phyloP scores from a whole-genome alignment of 2,888 invertebrate species.

The Ferdinandea cuprea region DNA sequence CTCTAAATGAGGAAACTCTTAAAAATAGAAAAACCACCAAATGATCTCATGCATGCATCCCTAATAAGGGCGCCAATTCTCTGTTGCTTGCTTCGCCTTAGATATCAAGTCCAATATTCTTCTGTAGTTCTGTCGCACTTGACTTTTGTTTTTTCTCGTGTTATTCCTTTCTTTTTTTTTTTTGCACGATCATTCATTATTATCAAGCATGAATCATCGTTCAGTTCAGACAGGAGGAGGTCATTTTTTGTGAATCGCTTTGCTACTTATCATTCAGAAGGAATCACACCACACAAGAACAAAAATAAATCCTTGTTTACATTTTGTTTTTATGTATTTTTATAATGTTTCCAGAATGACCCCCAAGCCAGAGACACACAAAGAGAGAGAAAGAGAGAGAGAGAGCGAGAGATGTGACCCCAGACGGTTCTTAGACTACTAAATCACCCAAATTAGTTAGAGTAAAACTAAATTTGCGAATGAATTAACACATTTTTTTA shows the following conservation, averaged over 20 bases:
- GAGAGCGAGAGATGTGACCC: conserved; percentile 62
- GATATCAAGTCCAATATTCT: neutral
- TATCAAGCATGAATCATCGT: conserved; percentile 58
- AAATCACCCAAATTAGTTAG: conserved; percentile 62
- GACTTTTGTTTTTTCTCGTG: conserved; percentile 30
- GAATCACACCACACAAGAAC: conserved; percentile 16
- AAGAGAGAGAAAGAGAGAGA: too few species aligned
- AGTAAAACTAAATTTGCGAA: conserved; percentile 15
- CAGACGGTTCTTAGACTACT: conserved; percentile 47
- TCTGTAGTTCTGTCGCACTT: conserved; percentile 23
- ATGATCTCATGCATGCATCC: conserved; percentile 38
- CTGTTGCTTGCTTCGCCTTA: conserved; percentile 10
- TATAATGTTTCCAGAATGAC: conserved; percentile 64
- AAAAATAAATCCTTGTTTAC: conserved; percentile 35
- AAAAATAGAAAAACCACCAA: conserved; percentile 41
- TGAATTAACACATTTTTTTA: conserved; percentile 32
- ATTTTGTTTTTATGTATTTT: conserved; percentile 38
- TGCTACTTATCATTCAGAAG: conserved; percentile 35
- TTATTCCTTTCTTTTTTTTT: too few species aligned
- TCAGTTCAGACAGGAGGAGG: conserved; percentile 51
- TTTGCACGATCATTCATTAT: conserved; percentile 22
- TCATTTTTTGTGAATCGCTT: conserved; percentile 63
- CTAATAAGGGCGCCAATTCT: conserved; percentile 29
- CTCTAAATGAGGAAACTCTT: conserved; percentile 14
- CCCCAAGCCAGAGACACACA: too few species aligned